These are phyloP conservation scores for Thamnophis elegans DNA, from an alignment of 2,797 vertebrate species.

Conservation along the genomic window DNA sequence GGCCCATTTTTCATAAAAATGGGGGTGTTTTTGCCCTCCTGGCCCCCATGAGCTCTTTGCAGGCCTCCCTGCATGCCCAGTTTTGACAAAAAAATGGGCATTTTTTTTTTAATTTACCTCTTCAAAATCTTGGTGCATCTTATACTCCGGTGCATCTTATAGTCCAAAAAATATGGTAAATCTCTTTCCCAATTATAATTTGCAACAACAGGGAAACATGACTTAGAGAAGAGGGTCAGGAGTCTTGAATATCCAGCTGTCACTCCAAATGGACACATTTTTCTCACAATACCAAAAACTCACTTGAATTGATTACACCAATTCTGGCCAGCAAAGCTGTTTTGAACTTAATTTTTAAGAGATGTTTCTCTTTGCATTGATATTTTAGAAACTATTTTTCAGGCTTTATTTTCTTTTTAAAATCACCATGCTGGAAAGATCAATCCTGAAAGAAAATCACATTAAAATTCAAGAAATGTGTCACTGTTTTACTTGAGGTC, in stretches of 20 bases:
- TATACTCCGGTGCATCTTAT: too few species aligned
- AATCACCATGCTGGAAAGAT: neutral
- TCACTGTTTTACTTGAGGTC: neutral
- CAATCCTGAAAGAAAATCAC: constrained; percentile 12
- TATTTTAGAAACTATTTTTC: constrained; percentile 10
- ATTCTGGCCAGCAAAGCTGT: neutral
- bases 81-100: too few species aligned
- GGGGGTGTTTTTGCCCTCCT: too few species aligned
- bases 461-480: neutral
- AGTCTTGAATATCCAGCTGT: neutral
- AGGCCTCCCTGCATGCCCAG: too few species aligned
- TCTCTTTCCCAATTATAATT: neutral
- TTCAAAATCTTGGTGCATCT: too few species aligned
- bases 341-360: neutral
- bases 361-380: neutral
- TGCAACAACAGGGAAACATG: neutral
- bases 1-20: too few species aligned
- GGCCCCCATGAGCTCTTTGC: too few species aligned
- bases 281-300: neutral
- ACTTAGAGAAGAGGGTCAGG: neutral
- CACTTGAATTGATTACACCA: neutral
- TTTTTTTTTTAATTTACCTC: too few species aligned
- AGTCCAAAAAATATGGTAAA: too few species aligned
- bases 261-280: neutral
- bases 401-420: neutral